Conservation (phyloP, 1,140 invertebrate genomes). For the Cryptotermes secundus region DNA sequence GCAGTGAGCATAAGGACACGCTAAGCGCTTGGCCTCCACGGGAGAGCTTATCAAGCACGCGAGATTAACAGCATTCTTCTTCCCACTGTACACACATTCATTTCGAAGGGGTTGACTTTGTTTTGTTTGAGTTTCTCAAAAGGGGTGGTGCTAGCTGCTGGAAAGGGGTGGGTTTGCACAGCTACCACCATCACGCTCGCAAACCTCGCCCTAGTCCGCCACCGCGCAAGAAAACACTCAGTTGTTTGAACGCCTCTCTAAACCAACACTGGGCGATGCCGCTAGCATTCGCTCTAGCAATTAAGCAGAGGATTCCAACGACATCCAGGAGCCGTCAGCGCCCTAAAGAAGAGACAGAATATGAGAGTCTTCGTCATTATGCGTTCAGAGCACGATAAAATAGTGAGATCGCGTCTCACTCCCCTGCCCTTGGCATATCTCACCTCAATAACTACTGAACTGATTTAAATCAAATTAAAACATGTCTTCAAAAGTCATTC, state of each 20-base stretch:
- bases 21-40: too few relatives aligned
- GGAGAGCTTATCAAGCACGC: too few relatives aligned
- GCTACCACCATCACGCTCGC: background rate
- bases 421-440: too few relatives aligned
- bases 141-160: background rate
- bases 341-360: background rate
- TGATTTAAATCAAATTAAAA: too few relatives aligned
- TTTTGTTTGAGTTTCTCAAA: constrained; percentile 7
- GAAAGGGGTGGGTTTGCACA: background rate
- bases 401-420: too few relatives aligned
- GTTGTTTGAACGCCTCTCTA: constrained; percentile 14
- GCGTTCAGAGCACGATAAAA: too few relatives aligned
- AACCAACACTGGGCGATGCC: background rate
- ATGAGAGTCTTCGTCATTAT: background rate
- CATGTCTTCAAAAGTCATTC: too few relatives aligned
- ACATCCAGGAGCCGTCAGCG: background rate
- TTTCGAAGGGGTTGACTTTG: constrained; percentile 15
- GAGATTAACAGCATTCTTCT: constrained; percentile 3
- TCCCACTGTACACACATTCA: constrained; percentile 1
- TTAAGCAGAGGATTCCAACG: background rate
- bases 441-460: too few relatives aligned
- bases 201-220: background rate
- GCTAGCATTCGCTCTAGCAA: background rate
- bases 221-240: constrained; percentile 4
- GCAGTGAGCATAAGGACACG: too few relatives aligned